These are phyloP conservation scores for human (Homo sapiens) DNA, from an alignment of 2,113 vertebrate genomes.

Conservation along the genomic window GRCh38 chr2:156379001-156379500, in stretches of 20 bases:
- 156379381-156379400: not conserved
- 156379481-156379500: not conserved
- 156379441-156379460: not conserved
- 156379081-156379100: not conserved
- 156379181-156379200: not conserved
- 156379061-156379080: too few species aligned
- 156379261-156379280: not conserved
- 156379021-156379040: too few species aligned
- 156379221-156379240: not conserved
- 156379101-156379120: not conserved
- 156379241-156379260: not conserved
- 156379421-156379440: not conserved
- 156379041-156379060: too few species aligned
- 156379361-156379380: not conserved
- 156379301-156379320: not conserved
- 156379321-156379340: not conserved
- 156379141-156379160: not conserved
- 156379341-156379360: not conserved
- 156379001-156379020: too few species aligned
- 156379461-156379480: not conserved
- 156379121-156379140: not conserved
- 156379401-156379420: not conserved
- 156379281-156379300: not conserved
- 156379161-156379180: not conserved
- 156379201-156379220: not conserved